phyloP scores from a whole-genome alignment of 2,113 vertebrate genomes.

The Proteles cristata region DNA sequence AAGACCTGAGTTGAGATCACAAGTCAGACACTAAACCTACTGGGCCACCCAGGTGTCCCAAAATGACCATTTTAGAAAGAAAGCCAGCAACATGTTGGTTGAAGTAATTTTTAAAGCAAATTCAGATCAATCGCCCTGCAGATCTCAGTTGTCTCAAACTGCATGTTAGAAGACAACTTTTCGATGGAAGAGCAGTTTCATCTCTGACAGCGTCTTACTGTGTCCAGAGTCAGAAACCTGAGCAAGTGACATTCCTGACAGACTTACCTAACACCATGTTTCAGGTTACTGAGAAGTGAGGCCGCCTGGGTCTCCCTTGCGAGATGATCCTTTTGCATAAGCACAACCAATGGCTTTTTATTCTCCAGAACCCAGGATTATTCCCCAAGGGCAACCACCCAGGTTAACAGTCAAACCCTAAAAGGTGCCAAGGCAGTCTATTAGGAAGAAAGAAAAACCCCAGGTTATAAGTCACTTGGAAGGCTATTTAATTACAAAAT shows the following conservation, averaged over 20 bases:
- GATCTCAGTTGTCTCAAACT: background rate
- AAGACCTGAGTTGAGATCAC: too few relatives aligned
- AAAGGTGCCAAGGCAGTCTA: conserved; percentile 56
- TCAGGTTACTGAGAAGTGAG: background rate
- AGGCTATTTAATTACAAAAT: conserved; percentile 72
- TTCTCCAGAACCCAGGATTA: conserved; percentile 12
- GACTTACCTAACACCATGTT: background rate
- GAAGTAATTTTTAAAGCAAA: conserved; percentile 50
- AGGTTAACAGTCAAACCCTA: conserved; percentile 55
- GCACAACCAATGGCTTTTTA: conserved; percentile 3
- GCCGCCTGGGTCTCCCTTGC: background rate
- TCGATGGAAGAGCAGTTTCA: background rate
- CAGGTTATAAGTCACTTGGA: conserved; percentile 50
- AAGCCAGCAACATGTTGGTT: background rate
- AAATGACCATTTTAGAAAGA: conserved; percentile 19
- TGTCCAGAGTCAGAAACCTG: background rate
- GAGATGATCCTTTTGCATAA: background rate
- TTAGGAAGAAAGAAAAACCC: conserved; percentile 19
- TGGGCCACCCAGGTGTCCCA: too few relatives aligned
- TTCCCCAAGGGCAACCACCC: conserved; percentile 49
- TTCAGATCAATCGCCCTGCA: background rate
- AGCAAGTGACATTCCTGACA: background rate
- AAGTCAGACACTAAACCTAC: too few relatives aligned
- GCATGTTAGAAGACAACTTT: background rate
- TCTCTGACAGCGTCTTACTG: background rate